phyloP scores from a whole-genome alignment of 2,113 vertebrate species.

The Acanthochromis polyacanthus region DNA sequence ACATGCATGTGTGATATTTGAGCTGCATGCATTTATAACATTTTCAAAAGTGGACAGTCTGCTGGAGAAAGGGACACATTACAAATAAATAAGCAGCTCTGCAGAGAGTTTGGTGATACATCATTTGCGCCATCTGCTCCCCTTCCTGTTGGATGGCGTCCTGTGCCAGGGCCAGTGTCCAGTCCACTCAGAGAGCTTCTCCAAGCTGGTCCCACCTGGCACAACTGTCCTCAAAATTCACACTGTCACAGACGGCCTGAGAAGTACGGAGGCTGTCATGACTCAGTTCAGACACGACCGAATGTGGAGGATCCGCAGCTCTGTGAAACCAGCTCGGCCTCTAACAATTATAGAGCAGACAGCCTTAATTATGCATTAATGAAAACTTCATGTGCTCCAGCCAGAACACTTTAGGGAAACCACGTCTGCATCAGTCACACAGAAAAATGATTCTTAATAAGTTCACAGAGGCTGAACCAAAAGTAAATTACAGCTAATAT shows the following conservation, averaged over 20 bases:
- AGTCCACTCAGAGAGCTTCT: constrained; percentile 55
- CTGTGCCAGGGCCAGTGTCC: constrained; percentile 65
- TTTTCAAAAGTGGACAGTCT: neutral
- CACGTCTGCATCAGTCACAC: constrained; percentile 10
- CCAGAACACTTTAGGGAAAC: constrained; percentile 17
- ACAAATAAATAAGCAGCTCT: constrained; percentile 36
- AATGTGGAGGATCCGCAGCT: constrained; percentile 43
- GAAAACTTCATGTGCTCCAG: constrained; percentile 19
- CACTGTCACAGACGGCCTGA: constrained; percentile 68
- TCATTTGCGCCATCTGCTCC: constrained; percentile 68
- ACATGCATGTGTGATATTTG: no score
- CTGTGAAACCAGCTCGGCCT: constrained; percentile 30
- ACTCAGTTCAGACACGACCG: constrained; percentile 64
- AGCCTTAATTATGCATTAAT: constrained; percentile 44
- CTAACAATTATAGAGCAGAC: constrained; percentile 47
- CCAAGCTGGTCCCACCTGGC: constrained; percentile 72
- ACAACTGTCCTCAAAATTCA: constrained; percentile 69
- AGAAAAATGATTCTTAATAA: constrained; percentile 9
- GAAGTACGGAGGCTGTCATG: constrained; percentile 65
- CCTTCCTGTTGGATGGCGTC: constrained; percentile 59
- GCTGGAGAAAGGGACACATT: neutral
- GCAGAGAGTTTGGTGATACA: constrained; percentile 50
- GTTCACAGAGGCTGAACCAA: neutral
- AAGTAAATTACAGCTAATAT: constrained; percentile 3
- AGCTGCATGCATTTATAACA: no score